These are phyloP conservation scores for Lepidotrigona ventralis DNA, from an alignment of 1,140 invertebrate species.

Conservation along the genomic window DNA sequence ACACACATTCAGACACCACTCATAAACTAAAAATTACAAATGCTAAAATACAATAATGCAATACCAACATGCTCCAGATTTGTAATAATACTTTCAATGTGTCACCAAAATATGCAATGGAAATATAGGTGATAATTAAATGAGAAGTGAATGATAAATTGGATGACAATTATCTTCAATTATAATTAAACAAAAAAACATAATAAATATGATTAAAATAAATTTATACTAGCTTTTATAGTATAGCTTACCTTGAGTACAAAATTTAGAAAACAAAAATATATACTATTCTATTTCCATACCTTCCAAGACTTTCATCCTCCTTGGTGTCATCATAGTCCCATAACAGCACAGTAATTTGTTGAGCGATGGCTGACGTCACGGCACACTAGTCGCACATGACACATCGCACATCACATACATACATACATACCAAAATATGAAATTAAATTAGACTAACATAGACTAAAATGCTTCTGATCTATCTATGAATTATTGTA, in stretches of 20 bases:
- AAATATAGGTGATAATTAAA: slow-evolving; percentile 20
- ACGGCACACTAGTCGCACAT: slow-evolving; percentile 80
- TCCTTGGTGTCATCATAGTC: slow-evolving; percentile 92
- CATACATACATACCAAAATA: slow-evolving; percentile 74
- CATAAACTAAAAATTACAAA: slow-evolving; percentile 19
- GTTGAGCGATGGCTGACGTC: slow-evolving; percentile 85
- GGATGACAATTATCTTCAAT: neutral
- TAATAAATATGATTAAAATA: neutral
- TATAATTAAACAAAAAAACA: neutral
- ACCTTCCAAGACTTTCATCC: slow-evolving; percentile 92
- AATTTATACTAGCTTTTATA: neutral
- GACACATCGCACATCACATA: slow-evolving; percentile 77
- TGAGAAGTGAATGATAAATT: neutral
- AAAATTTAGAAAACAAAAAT: slow-evolving; percentile 34
- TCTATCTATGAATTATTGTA: slow-evolving; percentile 15
- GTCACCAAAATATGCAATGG: neutral
- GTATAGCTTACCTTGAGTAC: slow-evolving; percentile 10
- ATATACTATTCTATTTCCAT: slow-evolving; percentile 66
- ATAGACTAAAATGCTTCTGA: slow-evolving; percentile 45
- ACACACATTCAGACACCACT: slow-evolving; percentile 35
- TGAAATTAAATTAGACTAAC: slow-evolving; percentile 54
- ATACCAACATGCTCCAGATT: slow-evolving; percentile 46
- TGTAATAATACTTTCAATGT: neutral
- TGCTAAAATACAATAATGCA: neutral
- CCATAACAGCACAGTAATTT: slow-evolving; percentile 88